A percentile compares a stretch with the other conserved stretches of the same genome.
phyloP scores from a whole-genome alignment of 2,888 invertebrate species.

The Megastigmus dorsalis region DNA sequence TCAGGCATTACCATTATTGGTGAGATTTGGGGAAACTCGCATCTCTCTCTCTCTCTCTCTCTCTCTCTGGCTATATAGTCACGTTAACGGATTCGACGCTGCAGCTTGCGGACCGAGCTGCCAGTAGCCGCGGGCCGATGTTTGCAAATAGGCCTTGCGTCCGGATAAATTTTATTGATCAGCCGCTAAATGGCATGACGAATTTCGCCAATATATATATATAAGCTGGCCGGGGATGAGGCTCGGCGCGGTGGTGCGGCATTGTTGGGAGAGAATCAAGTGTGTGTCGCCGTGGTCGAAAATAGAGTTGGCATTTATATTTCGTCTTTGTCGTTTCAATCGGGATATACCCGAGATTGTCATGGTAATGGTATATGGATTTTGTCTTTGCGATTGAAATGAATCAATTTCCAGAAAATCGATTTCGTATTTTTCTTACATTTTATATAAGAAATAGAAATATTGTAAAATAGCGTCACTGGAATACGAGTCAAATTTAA shows the following conservation, averaged over 20 bases:
- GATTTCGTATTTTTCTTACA: no score
- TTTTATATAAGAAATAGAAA: not conserved
- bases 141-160: constrained; percentile 72
- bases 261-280: constrained; percentile 8
- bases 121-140: no score
- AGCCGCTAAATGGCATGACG: constrained; percentile 60
- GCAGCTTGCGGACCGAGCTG: constrained; percentile 70
- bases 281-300: not conserved
- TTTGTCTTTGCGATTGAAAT: not conserved
- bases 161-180: constrained; percentile 67
- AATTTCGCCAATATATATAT: no score
- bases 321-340: not conserved
- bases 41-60: no score
- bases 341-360: no score
- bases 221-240: no score
- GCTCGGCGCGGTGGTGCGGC: not conserved
- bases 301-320: not conserved
- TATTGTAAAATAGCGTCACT: not conserved
- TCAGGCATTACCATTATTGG: constrained; percentile 71
- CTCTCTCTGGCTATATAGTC: no score
- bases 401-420: no score
- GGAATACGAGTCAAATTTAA: not conserved
- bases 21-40: constrained; percentile 72
- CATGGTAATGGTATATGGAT: not conserved
- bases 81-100: constrained; percentile 71